phyloP scores from a whole-genome alignment of 2,797 vertebrate genomes.

The Sebastes diaconus region DNA sequence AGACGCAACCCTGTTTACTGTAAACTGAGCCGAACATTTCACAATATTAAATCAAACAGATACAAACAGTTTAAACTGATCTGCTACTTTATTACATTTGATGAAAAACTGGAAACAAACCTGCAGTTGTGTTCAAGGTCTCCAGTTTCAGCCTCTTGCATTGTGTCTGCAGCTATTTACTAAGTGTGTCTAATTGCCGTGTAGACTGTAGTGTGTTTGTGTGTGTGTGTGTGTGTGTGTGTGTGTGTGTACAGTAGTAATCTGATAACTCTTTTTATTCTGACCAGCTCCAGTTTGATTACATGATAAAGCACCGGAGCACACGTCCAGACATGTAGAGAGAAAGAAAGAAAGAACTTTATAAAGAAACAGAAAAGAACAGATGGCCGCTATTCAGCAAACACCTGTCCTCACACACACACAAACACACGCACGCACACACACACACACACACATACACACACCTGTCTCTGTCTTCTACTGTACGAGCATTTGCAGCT shows the following conservation, averaged over 20 bases:
- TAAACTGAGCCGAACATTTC: background rate
- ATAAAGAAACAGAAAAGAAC: slow-evolving; percentile 10
- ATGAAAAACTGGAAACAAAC: background rate
- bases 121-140: background rate
- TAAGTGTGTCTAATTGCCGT: background rate
- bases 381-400: slow-evolving; percentile 31
- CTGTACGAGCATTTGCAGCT: slow-evolving; percentile 5
- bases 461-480: slow-evolving; percentile 23
- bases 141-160: background rate
- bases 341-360: background rate
- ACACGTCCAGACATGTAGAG: background rate
- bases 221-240: slow-evolving; percentile 2
- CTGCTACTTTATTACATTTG: background rate
- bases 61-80: background rate
- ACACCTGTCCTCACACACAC: slow-evolving; percentile 44
- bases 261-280: background rate
- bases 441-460: slow-evolving; percentile 13
- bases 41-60: background rate
- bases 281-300: background rate
- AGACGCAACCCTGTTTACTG: background rate
- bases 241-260: slow-evolving; percentile 16
- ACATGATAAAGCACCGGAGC: background rate
- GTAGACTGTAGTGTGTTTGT: background rate
- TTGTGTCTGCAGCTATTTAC: background rate
- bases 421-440: background rate